Evolutionary conservation across 2,888 invertebrate species (phyloP).

Genomic region (Ernsta delagoae): DNA sequence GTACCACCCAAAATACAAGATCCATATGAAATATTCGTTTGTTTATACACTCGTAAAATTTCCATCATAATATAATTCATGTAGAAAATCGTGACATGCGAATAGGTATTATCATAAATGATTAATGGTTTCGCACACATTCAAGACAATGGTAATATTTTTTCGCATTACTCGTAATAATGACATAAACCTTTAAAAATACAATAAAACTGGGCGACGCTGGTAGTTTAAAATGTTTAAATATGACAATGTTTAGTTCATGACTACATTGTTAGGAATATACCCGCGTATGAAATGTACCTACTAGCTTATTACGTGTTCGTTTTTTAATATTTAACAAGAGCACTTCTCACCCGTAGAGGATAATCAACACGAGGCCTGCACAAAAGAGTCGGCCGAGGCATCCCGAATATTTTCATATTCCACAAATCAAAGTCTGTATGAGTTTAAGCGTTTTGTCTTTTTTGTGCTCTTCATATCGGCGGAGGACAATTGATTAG

Average conservation of each 20-base stretch:
- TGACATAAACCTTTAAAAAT: background rate
- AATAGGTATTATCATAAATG: background rate
- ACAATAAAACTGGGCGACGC: background rate
- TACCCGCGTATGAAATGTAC: background rate
- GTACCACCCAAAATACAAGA: no score
- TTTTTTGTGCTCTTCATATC: constrained; percentile 33
- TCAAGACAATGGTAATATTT: background rate
- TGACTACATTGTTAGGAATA: background rate
- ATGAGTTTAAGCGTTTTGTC: constrained; percentile 28
- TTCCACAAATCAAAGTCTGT: constrained; percentile 34
- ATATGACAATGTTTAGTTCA: background rate
- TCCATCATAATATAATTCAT: no score
- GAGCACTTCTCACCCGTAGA: constrained; percentile 27
- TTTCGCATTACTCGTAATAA: background rate
- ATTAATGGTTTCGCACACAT: background rate
- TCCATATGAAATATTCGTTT: no score
- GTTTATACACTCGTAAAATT: no score
- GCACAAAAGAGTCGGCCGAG: constrained; percentile 14
- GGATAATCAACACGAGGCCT: constrained; percentile 21
- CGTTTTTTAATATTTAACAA: constrained; percentile 11
- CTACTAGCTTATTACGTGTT: constrained; percentile 1
- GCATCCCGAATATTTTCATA: constrained; percentile 33
- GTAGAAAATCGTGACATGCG: background rate
- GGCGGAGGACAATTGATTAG: constrained; percentile 34
- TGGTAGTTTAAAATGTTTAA: background rate